These are phyloP conservation scores for Drosophila pachea DNA, from an alignment of 1,140 invertebrate species.

Conservation along the genomic window DNA sequence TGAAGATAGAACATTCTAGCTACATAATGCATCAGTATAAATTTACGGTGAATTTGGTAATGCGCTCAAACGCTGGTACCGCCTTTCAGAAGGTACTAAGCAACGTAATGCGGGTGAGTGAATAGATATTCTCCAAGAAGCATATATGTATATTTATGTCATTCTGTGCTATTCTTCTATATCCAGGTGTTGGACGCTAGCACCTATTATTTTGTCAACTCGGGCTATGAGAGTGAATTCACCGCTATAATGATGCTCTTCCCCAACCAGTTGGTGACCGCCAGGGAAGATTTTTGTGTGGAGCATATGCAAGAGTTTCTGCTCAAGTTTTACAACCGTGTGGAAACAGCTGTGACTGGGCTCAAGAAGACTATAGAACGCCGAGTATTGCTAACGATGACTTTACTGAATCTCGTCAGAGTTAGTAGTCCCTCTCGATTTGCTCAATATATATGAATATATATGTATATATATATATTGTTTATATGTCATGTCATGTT, in stretches of 20 bases:
- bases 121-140: not conserved
- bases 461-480: not conserved
- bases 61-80: too few relatives aligned
- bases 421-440: conserved; percentile 4
- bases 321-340: conserved; percentile 4
- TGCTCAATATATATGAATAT: not conserved
- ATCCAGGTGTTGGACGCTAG: not conserved
- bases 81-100: too few relatives aligned
- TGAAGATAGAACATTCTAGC: too few relatives aligned
- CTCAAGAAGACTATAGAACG: not conserved
- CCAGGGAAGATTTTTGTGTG: not conserved
- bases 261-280: not conserved
- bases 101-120: conserved; percentile 15
- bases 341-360: not conserved
- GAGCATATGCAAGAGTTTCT: conserved; percentile 11
- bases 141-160: not conserved
- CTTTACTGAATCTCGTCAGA: conserved; percentile 30
- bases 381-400: conserved; percentile 24
- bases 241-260: conserved; percentile 4
- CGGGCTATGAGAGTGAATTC: conserved; percentile 18
- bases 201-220: not conserved
- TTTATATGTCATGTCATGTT: not conserved
- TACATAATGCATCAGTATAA: too few relatives aligned
- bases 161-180: not conserved
- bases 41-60: too few relatives aligned